Base-by-base conservation (phyloP, 2,797 vertebrate genomes). In the Sylvilagus floridanus region DNA sequence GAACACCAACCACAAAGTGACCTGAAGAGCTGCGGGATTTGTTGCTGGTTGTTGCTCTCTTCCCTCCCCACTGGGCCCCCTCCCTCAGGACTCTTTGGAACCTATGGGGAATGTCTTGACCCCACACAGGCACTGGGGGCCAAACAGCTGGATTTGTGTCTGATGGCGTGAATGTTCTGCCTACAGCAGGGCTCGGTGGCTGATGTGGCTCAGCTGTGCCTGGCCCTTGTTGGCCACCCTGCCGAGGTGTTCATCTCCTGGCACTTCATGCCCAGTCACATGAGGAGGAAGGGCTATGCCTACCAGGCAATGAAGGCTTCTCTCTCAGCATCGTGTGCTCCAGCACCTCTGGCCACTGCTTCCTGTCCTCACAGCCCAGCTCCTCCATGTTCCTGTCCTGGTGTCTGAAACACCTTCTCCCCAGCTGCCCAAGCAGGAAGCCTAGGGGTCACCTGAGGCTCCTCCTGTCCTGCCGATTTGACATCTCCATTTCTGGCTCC, bases 151-250 rank as follows among this genome's bases (percentile, higher is more conserved):
- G 14, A 11, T 47, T n/a, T 60, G 57, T 63, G 32, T 6, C 10
- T 37, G 47, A 1, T 2, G 0, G 3, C 68, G 60, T 9, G 26
- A 47, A n/a, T 50, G 17, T 22, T 32, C 28, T 62, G 14, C 72
- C n/a, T 12, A n/a, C 24, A 72, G 26, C 54, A 72, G 42, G 16
- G 54, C 30, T 47, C 2, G 14, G 37, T 26, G 57, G 13, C 19
- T 60, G 42, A 14, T 14, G 3, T 30, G 35, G 6, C 62, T 79
- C 37, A 72, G 7, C 2, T 14, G 8, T 8, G 11, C 7, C 26
- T 0, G 0, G 0, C 42, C n/a, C 47, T 72, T 50, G 21, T 75
- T 5, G 2, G 13, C 21, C 6, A 0, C 71, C 30, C 7, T 69
- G 26, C 47, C 14, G 13, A 0, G 54, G 28, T 71, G 47, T 62